Evolutionary conservation across 2,797 vertebrate genomes (phyloP).

Genomic region (Stomatorhinus walkeri): DNA sequence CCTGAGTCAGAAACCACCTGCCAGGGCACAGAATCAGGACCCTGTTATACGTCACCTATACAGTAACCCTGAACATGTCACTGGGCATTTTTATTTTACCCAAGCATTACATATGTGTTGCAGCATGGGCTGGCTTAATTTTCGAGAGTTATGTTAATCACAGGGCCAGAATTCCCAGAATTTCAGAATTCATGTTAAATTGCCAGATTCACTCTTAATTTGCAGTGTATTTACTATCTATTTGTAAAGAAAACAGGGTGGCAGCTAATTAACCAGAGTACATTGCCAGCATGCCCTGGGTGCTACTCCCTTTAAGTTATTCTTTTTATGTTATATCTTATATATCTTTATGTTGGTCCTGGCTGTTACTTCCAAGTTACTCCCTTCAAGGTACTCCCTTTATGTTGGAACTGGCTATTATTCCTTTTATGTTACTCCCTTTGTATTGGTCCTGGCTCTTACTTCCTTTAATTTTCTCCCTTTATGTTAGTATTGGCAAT

Average conservation of each 20-base stretch:
- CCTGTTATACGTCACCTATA: not conserved
- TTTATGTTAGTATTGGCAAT: not conserved
- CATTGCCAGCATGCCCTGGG: not conserved
- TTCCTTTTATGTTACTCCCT: not conserved
- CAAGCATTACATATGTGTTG: not conserved
- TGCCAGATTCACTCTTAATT: not conserved
- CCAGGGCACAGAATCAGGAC: constrained; percentile 21
- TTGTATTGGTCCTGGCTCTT: not conserved
- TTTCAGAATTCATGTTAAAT: not conserved
- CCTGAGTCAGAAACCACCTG: constrained; percentile 71
- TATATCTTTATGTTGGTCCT: not conserved
- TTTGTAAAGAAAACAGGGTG: not conserved
- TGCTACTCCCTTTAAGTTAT: not conserved
- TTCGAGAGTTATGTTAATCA: not conserved
- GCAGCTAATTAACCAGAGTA: not conserved
- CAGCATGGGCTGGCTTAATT: not conserved
- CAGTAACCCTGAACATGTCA: not conserved
- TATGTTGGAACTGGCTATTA: not conserved
- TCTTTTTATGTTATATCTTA: not conserved
- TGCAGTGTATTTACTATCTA: not conserved
- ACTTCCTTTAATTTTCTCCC: not conserved
- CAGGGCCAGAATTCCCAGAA: not conserved
- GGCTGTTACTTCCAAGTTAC: not conserved
- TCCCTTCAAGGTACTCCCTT: not conserved
- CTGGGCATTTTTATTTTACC: not conserved